Conservation (phyloP, 2,888 invertebrate species). For the Zonitis immaculata region DNA sequence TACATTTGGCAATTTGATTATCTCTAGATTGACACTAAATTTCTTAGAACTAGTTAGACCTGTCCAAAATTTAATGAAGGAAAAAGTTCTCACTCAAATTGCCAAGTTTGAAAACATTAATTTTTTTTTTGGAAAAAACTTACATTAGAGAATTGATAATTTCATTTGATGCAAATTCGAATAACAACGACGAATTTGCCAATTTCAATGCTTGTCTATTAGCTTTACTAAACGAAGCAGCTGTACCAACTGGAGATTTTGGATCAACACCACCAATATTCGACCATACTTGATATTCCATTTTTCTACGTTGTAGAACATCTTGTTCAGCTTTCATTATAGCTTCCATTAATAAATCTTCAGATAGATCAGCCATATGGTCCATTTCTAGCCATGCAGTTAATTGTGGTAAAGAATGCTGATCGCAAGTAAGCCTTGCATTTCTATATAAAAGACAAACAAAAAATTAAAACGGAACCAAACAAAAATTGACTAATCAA, state of each 20-base stretch:
- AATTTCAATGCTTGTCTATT: constrained; percentile 76
- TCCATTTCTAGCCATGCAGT: constrained; percentile 69
- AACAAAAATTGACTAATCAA: too few species aligned
- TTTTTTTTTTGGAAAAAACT: too few species aligned
- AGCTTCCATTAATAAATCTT: constrained; percentile 69
- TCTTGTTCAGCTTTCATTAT: constrained; percentile 75
- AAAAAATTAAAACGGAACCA: neutral
- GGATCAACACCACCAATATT: constrained; percentile 76
- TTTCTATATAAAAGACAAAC: constrained; percentile 51
- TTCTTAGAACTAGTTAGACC: too few species aligned
- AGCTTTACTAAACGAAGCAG: constrained; percentile 87
- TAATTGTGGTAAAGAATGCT: constrained; percentile 64
- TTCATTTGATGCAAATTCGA: constrained; percentile 83
- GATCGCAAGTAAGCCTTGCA: constrained; percentile 68
- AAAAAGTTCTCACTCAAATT: too few species aligned
- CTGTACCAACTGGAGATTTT: constrained; percentile 79
- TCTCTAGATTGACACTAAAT: too few species aligned
- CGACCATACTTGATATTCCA: constrained; percentile 79
- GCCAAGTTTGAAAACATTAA: too few species aligned
- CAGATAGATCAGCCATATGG: constrained; percentile 60
- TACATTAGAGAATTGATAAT: constrained; percentile 63
- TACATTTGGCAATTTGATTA: too few species aligned
- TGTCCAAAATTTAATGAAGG: too few species aligned
- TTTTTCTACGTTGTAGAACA: constrained; percentile 66
- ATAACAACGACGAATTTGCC: constrained; percentile 80